phyloP scores from a whole-genome alignment of 2,113 vertebrate species.

The Trematomus loennbergii region DNA sequence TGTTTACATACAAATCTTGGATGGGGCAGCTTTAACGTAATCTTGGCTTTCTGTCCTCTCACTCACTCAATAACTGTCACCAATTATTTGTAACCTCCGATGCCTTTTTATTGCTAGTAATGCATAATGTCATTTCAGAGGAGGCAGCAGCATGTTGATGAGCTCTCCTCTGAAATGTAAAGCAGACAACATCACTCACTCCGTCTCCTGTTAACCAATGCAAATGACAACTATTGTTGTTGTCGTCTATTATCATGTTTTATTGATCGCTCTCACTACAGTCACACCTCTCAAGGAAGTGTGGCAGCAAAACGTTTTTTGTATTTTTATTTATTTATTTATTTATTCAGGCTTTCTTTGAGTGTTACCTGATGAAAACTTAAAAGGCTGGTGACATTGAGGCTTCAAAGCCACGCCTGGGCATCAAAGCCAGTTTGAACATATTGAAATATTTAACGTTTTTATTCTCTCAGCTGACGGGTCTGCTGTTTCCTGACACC shows the following conservation, averaged over 20 bases:
- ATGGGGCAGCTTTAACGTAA: not conserved
- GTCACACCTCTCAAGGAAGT: constrained; percentile 45
- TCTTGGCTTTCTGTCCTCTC: constrained; percentile 24
- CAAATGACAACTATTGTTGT: constrained; percentile 41
- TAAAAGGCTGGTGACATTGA: constrained; percentile 79
- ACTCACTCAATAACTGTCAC: constrained; percentile 18
- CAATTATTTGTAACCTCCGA: constrained; percentile 13
- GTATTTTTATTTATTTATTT: constrained; percentile 42
- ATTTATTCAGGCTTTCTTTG: constrained; percentile 36
- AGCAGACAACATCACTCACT: constrained; percentile 26
- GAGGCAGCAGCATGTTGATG: constrained; percentile 35
- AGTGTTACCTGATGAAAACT: constrained; percentile 62
- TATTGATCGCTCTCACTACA: constrained; percentile 43
- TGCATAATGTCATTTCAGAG: constrained; percentile 28
- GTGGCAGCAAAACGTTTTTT: constrained; percentile 24
- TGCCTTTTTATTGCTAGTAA: constrained; percentile 20
- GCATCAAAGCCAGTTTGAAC: constrained; percentile 80
- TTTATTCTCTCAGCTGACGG: constrained; percentile 59
- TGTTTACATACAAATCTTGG: not conserved
- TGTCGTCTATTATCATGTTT: constrained; percentile 27
- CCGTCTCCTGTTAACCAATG: constrained; percentile 36
- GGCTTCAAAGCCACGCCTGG: constrained; percentile 74
- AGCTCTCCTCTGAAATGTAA: constrained; percentile 42
- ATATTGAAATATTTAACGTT: constrained; percentile 75
- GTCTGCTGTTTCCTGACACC: constrained; percentile 65